Conservation (phyloP, 2,888 invertebrate genomes). For the Cistogaster globosa region DNA sequence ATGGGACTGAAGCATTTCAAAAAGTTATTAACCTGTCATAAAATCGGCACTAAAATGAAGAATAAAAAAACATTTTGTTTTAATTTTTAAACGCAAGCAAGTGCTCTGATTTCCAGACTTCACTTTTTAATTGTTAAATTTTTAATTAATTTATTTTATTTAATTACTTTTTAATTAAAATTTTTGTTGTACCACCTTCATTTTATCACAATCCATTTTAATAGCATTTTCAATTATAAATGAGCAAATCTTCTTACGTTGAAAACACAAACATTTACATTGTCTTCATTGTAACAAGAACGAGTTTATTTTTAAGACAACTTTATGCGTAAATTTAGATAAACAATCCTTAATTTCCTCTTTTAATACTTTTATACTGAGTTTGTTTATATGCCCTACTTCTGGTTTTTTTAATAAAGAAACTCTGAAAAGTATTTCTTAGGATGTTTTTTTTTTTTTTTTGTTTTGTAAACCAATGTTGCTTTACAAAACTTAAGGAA, state of each 20-base stretch:
- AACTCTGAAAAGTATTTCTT: slow-evolving; percentile 1
- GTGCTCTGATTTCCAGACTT: too few species aligned
- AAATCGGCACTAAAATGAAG: too few species aligned
- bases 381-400: neutral
- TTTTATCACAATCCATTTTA: neutral
- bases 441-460: neutral
- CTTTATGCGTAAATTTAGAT: slow-evolving; percentile 33
- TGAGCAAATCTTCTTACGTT: slow-evolving; percentile 2
- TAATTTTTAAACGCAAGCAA: too few species aligned
- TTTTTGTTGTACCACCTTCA: neutral
- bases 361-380: slow-evolving; percentile 36
- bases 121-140: too few species aligned
- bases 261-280: slow-evolving; percentile 36
- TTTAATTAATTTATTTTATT: too few species aligned
- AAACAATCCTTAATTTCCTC: slow-evolving; percentile 56
- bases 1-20: too few species aligned
- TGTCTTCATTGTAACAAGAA: slow-evolving; percentile 30
- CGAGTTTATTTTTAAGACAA: neutral
- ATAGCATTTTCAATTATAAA: slow-evolving; percentile 29
- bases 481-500: neutral
- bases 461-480: too few species aligned
- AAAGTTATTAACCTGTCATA: too few species aligned
- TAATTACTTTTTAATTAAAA: too few species aligned
- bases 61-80: too few species aligned
- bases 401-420: slow-evolving; percentile 16